A percentile compares a stretch with the other conserved stretches of the same genome.
phyloP scores from a whole-genome alignment of 2,888 invertebrate genomes.

The Apamea crenata region DNA sequence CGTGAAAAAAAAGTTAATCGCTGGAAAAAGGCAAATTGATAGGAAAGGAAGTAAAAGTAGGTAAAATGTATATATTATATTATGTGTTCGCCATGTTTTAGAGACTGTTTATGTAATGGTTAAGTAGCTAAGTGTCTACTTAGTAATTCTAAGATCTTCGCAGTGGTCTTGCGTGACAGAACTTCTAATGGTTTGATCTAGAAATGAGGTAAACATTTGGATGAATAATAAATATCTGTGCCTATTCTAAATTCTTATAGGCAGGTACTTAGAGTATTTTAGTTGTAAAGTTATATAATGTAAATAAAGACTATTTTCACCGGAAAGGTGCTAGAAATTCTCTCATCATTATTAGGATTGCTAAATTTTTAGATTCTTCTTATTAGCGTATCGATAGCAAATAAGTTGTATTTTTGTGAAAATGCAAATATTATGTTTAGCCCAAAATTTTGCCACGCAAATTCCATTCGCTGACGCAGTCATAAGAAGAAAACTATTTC shows the following conservation, averaged over 20 bases:
- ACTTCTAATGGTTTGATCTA: conserved; percentile 25
- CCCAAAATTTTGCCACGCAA: no score
- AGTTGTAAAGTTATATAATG: conserved; percentile 1
- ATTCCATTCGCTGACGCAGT: no score
- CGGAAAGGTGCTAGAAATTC: not conserved
- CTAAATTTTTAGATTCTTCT: not conserved
- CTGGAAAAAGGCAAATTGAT: conserved; percentile 60
- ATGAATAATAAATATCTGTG: not conserved
- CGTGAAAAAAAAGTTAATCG: conserved; percentile 68
- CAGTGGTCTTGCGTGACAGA: conserved; percentile 26
- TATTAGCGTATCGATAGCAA: no score
- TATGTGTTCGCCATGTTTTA: conserved; percentile 31
- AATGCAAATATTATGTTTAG: no score
- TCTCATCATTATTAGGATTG: not conserved
- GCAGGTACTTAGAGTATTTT: no score
- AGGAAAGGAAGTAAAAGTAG: conserved; percentile 59
- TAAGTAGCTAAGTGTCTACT: not conserved
- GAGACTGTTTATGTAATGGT: conserved; percentile 44
- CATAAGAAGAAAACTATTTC: no score
- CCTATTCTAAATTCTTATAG: not conserved
- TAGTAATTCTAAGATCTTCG: conserved; percentile 29
- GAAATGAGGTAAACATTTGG: conserved; percentile 1
- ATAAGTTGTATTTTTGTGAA: no score
- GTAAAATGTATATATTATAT: conserved; percentile 46
- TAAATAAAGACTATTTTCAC: not conserved